Base-by-base conservation (phyloP, 2,888 invertebrate genomes). In the Drosophila affinis region DNA sequence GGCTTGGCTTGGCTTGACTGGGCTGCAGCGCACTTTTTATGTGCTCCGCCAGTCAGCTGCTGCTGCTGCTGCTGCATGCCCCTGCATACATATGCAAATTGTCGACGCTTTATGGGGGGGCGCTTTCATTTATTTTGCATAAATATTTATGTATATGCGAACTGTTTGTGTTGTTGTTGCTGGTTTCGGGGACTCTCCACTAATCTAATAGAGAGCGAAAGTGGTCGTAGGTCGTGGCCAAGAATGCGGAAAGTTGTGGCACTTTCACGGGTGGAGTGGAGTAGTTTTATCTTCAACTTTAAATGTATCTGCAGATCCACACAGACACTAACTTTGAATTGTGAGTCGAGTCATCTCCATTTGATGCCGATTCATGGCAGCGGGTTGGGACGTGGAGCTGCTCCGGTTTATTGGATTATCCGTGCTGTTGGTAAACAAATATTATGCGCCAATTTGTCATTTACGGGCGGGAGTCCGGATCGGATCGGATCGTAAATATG, bases 361-460 rank as follows among this genome's bases (percentile, higher is more conserved):
- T 76, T 76, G 49, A 52, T 51, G 18, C 18, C 49, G 32, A 17
- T 27, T 48, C 18, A 2, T 14, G 14, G 39, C 39, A 14, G 39
- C 17, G 18, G 39, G 44, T 17, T 29, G 21, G 21, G 21, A 21
- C 3, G 32, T 24, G 29, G 21, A 21, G 21, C 21, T 21, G 3
- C 21, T 18, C n/a, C n/a, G 56, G 53, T 60, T 65, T 61, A 62
- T 53, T 71, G n/a, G 57, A 68, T 73, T 75, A 64, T 71, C 57
- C 64, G 59, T 72, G 72, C 68, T 69, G 72, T 70, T 69, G 56
- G 68, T 60, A 74, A 78, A 71, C 63, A 85, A 70, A 73, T 63
- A 85, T 85, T 79, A 87, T 81, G 77, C 78, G 75, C 53, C 85
- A 81, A 82, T 88, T 87, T 68, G 57, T 57, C 71, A 87, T 87